Evolutionary conservation across 2,797 vertebrate species (phyloP).

Genomic region (Carapus acus): DNA sequence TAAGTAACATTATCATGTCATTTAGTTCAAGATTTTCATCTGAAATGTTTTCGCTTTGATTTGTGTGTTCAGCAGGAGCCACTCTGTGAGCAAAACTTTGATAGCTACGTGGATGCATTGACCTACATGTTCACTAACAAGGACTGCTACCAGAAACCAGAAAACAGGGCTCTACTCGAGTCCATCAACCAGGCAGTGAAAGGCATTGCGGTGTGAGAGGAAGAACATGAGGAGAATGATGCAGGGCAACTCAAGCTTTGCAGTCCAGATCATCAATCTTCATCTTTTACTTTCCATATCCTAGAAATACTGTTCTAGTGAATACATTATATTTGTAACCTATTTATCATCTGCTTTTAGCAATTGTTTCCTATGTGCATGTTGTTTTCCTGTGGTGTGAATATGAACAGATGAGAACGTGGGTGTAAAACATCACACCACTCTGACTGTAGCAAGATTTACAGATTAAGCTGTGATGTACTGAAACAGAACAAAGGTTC

Average conservation of each 20-base stretch:
- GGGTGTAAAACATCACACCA: conserved; percentile 30
- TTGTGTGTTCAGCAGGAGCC: conserved; percentile 79
- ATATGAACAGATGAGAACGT: conserved; percentile 36
- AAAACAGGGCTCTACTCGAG: conserved; percentile 94
- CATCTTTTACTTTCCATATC: conserved; percentile 33
- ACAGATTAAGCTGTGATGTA: neutral
- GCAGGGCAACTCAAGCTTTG: conserved; percentile 40
- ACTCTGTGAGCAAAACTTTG: conserved; percentile 94
- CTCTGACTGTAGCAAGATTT: conserved; percentile 24
- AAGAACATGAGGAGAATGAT: conserved; percentile 8
- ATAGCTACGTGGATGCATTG: conserved; percentile 90
- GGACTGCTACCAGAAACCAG: conserved; percentile 97
- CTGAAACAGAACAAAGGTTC: conserved; percentile 42
- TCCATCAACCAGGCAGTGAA: conserved; percentile 98
- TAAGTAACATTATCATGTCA: too few relatives aligned
- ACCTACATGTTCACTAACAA: conserved; percentile 98
- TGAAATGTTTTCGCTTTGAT: neutral
- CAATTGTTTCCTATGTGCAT: conserved; percentile 66
- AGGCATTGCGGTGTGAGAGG: conserved; percentile 90
- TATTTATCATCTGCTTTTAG: conserved; percentile 55
- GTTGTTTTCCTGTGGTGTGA: conserved; percentile 55
- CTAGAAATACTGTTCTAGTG: conserved; percentile 50
- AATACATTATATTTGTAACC: conserved; percentile 52
- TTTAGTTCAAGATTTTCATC: neutral
- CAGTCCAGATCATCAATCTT: conserved; percentile 45